These are phyloP conservation scores for Drosophila carrolli DNA, from an alignment of 1,140 invertebrate species.

Conservation along the genomic window DNA sequence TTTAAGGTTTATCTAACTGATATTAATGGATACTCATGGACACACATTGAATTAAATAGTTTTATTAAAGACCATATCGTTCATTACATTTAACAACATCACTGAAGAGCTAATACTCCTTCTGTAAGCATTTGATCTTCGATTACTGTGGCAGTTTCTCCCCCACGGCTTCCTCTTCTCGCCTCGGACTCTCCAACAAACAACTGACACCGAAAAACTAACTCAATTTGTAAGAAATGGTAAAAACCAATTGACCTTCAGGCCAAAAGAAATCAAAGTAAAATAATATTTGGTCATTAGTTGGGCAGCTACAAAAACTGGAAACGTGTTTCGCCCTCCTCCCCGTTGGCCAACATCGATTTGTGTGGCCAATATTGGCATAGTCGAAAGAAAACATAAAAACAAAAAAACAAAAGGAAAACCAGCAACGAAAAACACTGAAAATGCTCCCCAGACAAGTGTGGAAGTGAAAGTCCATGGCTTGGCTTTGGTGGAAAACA, in stretches of 20 bases:
- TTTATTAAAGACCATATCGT: neutral
- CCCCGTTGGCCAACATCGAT: slow-evolving; percentile 23
- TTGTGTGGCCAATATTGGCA: slow-evolving; percentile 59
- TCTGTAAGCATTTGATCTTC: slow-evolving; percentile 6
- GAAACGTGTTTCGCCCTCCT: slow-evolving; percentile 48
- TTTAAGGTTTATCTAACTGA: slow-evolving; percentile 26
- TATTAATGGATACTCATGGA: slow-evolving; percentile 3
- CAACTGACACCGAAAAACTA: slow-evolving; percentile 35
- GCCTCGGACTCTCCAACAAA: neutral
- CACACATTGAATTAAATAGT: slow-evolving; percentile 17
- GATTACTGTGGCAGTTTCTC: slow-evolving; percentile 30
- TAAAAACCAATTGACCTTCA: slow-evolving; percentile 76
- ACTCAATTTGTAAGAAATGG: slow-evolving; percentile 61
- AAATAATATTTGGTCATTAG: slow-evolving; percentile 78
- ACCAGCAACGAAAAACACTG: slow-evolving; percentile 21
- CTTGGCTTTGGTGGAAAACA: slow-evolving; percentile 50
- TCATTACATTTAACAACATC: slow-evolving; percentile 17
- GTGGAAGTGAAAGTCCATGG: slow-evolving; percentile 72
- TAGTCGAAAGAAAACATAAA: slow-evolving; percentile 3
- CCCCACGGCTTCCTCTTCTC: slow-evolving; percentile 17
- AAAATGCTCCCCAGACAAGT: slow-evolving; percentile 58
- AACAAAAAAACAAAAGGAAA: slow-evolving; percentile 35
- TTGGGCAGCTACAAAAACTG: slow-evolving; percentile 46
- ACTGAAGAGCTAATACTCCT: slow-evolving; percentile 2
- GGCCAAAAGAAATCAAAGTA: slow-evolving; percentile 69